Conservation (phyloP, 2,888 invertebrate genomes). For the Anthoptus insignis region DNA sequence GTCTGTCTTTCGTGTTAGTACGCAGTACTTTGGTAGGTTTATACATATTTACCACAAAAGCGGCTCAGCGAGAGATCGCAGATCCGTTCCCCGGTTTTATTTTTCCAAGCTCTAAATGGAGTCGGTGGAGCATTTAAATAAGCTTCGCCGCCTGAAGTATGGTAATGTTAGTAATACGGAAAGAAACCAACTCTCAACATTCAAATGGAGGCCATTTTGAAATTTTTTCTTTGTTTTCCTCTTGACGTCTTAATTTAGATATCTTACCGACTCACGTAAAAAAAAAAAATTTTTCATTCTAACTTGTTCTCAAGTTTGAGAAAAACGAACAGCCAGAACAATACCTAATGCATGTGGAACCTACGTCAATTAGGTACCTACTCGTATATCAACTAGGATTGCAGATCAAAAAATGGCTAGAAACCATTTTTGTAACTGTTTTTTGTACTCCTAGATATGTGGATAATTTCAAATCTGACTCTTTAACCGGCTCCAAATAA, state of each 20-base stretch:
- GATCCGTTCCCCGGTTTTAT: constrained; percentile 85
- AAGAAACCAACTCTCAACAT: constrained; percentile 77
- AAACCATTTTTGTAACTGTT: too few relatives aligned
- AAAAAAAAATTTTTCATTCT: too few relatives aligned
- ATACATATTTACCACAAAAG: constrained; percentile 87
- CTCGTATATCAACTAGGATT: too few relatives aligned
- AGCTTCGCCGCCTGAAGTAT: constrained; percentile 85
- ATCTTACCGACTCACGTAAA: too few relatives aligned
- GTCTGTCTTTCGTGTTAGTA: constrained; percentile 46
- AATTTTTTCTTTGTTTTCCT: constrained; percentile 51
- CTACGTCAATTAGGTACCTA: too few relatives aligned
- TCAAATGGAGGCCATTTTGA: constrained; percentile 77
- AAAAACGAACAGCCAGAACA: too few relatives aligned
- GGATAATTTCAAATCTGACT: too few relatives aligned
- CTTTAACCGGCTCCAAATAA: too few relatives aligned
- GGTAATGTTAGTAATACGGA: constrained; percentile 85
- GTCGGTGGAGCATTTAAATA: constrained; percentile 87
- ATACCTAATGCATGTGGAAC: too few relatives aligned
- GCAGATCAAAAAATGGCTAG: too few relatives aligned
- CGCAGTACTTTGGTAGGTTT: constrained; percentile 67
- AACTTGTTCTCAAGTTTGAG: background rate
- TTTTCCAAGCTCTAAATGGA: constrained; percentile 87
- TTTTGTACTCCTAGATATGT: too few relatives aligned
- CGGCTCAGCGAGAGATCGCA: constrained; percentile 84
- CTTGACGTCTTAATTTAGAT: background rate